Conservation (phyloP, 2,888 invertebrate species). For the Dynastes maya region DNA sequence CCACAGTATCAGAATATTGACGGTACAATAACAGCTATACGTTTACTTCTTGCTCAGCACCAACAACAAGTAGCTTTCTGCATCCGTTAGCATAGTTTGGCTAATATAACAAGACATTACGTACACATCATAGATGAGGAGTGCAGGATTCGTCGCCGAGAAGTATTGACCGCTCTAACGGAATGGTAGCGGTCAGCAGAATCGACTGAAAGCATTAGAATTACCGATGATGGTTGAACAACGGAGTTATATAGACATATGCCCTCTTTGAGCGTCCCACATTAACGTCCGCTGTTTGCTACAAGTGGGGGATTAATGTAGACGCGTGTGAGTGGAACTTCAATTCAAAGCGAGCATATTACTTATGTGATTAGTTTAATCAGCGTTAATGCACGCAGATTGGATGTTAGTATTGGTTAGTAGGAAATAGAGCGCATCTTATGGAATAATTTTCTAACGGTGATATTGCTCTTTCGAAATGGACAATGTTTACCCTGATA, state of each 20-base stretch:
- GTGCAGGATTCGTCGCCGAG: background rate
- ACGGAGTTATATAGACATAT: background rate
- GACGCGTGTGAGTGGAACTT: background rate
- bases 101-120: background rate
- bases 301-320: no score
- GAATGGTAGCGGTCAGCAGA: slow-evolving; percentile 5
- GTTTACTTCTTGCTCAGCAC: background rate
- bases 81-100: background rate
- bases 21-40: background rate
- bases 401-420: no score
- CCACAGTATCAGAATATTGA: background rate
- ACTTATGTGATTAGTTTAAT: background rate
- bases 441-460: no score
- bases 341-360: background rate
- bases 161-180: background rate
- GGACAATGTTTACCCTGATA: no score
- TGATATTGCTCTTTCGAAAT: no score
- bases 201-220: background rate
- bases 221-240: background rate
- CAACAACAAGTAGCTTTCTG: background rate
- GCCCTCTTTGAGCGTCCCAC: no score
- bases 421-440: no score
- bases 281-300: no score
- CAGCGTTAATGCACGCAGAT: no score
- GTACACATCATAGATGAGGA: background rate